Evolutionary conservation across 2,113 vertebrate genomes (phyloP).

Genomic region (Erythrolamprus reginae): DNA sequence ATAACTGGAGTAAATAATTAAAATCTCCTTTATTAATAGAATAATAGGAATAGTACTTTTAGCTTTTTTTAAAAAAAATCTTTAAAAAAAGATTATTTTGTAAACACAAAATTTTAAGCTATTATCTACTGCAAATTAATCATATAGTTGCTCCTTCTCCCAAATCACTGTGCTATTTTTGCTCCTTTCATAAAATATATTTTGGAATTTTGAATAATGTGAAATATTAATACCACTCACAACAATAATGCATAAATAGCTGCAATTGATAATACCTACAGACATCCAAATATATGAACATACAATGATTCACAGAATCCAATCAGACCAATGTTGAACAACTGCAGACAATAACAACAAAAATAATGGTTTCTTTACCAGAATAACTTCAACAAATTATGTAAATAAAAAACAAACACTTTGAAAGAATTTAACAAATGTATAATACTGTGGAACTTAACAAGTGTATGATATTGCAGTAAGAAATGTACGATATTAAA

Average conservation of each 20-base stretch:
- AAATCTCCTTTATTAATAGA: not conserved
- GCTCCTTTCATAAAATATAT: not conserved
- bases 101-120: not conserved
- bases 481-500: not conserved
- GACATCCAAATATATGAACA: conserved; percentile 1
- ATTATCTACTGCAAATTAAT: not conserved
- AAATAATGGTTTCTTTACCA: not conserved
- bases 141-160: not conserved
- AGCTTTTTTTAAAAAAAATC: not conserved
- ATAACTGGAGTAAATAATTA: not conserved
- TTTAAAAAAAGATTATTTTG: not conserved
- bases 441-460: not conserved
- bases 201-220: not conserved
- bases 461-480: not conserved
- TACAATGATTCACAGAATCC: not conserved
- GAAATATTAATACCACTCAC: not conserved
- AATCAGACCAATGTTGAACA: not conserved
- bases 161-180: not conserved
- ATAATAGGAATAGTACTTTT: not conserved
- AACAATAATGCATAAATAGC: conserved; percentile 32
- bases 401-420: not conserved
- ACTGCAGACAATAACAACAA: not conserved
- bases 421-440: not conserved
- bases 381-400: not conserved
- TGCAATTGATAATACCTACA: conserved; percentile 22